Percentiles rank a stretch among this genome's conserved stretches.
Conservation (phyloP, 2,113 vertebrate genomes). For the Cervus canadensis region DNA sequence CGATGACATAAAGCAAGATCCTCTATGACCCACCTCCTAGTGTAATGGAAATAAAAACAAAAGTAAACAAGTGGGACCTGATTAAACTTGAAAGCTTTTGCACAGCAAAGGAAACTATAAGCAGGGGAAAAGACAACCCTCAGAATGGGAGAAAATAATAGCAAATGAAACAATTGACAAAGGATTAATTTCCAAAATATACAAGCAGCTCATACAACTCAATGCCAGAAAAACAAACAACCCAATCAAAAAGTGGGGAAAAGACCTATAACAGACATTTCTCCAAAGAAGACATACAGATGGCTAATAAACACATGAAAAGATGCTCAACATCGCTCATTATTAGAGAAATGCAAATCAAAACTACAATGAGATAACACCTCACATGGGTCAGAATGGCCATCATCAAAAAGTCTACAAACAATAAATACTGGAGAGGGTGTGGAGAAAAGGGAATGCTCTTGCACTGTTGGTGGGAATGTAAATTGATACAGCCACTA, state of each 20-base stretch:
- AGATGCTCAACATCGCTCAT: background rate
- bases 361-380: background rate
- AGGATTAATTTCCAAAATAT: background rate
- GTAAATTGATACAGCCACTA: background rate
- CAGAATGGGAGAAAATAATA: no score
- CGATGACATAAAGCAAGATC: no score
- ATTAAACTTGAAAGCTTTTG: no score
- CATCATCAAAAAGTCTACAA: background rate
- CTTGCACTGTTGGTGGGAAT: background rate
- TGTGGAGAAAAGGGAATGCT: background rate
- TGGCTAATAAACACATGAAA: background rate
- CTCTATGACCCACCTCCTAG: no score
- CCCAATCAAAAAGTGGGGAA: background rate
- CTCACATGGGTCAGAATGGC: background rate
- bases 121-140: no score
- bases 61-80: no score
- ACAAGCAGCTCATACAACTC: background rate
- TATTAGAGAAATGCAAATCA: background rate
- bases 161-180: no score
- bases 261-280: background rate
- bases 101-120: no score
- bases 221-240: background rate
- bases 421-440: background rate
- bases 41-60: no score
- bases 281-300: background rate